Base-by-base conservation (phyloP, 2,888 invertebrate species). In the Stramonita haemastoma region DNA sequence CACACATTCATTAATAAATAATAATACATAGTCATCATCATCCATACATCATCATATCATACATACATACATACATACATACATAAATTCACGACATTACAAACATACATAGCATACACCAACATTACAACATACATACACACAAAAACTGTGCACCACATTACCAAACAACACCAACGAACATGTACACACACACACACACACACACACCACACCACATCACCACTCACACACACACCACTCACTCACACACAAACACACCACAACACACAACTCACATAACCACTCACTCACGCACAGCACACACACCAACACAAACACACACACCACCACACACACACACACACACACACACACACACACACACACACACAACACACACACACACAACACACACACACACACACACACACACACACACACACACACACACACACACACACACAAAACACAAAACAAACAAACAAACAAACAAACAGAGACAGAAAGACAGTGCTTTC, bases 251-350 rank as follows among this genome's bases (percentile, higher is more conserved):
- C 77, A 77, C 77, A n/a, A 13, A n/a, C 77, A n/a, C 77, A 8
- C 46, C 46, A 8, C 46, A 46, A 2, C 46, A 46, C 46, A 46
- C 46, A 22, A n/a, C n/a, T 5, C 46, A 46, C 46, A 46, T 8
- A 2, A 77, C 77, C 77, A 77, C 77, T 19, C 77, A 77, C 77
- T 19, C 77, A 77, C 77, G n/a, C 77, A 77, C 77, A 77, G 26
- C 57, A 29, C 60, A 32, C 66, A 5, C 34, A 5, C 34, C 1
- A 15, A 81, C 34, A 2, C 81, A 22, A 13, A 2, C 81, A 22
- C 34, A 4, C 66, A 34, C 81, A 13, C 81, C 17, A 57, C 29
- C 81, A 22, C 60, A 32, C 81, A 34, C 81, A 81, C 81, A 34
- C 81, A 34, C 81, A 19, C 81, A 36, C 81, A 34, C 81, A 11